Percentiles rank a stretch among this genome's conserved stretches.
These are phyloP conservation scores for Bombus confusus DNA, from an alignment of 1,140 invertebrate genomes.

Conservation along the genomic window DNA sequence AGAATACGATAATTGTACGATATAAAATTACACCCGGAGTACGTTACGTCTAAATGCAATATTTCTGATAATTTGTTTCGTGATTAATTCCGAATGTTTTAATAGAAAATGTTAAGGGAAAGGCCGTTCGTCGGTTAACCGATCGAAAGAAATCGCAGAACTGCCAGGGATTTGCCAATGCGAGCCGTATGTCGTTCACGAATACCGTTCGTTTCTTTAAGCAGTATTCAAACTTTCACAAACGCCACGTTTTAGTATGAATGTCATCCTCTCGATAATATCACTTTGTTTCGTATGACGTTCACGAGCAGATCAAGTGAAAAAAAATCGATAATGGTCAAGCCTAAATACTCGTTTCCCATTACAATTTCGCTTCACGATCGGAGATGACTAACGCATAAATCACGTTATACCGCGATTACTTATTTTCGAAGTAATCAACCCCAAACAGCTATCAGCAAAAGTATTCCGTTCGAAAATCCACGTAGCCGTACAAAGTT, in stretches of 20 bases:
- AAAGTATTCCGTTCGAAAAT: background rate
- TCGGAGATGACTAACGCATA: background rate
- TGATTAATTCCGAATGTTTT: background rate
- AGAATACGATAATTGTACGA: background rate
- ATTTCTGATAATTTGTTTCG: background rate
- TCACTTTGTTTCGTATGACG: constrained; percentile 19
- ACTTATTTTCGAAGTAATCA: background rate
- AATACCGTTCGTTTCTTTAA: constrained; percentile 71
- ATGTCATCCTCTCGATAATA: constrained; percentile 37
- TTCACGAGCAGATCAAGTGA: background rate
- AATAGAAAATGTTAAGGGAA: background rate
- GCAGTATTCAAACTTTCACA: constrained; percentile 74
- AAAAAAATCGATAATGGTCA: background rate
- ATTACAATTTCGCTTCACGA: background rate
- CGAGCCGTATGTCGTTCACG: constrained; percentile 77
- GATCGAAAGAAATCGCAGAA: constrained; percentile 41
- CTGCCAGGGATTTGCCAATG: constrained; percentile 69
- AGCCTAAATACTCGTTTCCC: background rate
- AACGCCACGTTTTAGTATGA: constrained; percentile 49
- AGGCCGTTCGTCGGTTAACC: background rate
- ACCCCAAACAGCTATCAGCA: background rate
- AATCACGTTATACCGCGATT: background rate
- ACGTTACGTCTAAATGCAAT: background rate
- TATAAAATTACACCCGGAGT: background rate
- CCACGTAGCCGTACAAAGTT: background rate